Percentiles rank a stretch among this genome's conserved stretches.
phyloP scores from a whole-genome alignment of 2,888 invertebrate species.

The Leptinotarsa peninsularis region DNA sequence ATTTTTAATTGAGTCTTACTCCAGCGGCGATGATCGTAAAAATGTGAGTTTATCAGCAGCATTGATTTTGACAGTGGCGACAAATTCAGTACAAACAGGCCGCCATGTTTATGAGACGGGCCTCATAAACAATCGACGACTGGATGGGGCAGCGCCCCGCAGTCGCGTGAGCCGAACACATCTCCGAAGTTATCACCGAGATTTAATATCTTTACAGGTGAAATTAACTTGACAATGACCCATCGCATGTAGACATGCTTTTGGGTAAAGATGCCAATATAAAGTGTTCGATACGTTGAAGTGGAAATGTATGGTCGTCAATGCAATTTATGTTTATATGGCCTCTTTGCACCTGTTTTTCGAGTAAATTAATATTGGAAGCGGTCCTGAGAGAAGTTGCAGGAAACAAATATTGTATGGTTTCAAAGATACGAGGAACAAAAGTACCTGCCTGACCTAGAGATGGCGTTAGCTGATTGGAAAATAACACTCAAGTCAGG shows the following conservation, averaged over 20 bases:
- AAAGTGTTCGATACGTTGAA: neutral
- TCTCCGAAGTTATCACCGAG: slow-evolving; percentile 52
- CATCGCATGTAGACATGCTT: slow-evolving; percentile 49
- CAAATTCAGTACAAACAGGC: slow-evolving; percentile 63
- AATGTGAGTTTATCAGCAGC: slow-evolving; percentile 58
- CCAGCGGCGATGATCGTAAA: slow-evolving; percentile 54
- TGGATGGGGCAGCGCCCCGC: slow-evolving; percentile 59
- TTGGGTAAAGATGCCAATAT: slow-evolving; percentile 22
- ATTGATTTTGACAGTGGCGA: slow-evolving; percentile 62
- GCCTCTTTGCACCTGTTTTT: neutral
- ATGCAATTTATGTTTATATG: neutral
- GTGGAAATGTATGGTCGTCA: neutral
- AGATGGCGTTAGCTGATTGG: too few species aligned
- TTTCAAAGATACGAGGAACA: too few species aligned
- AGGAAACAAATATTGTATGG: too few species aligned
- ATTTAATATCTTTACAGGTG: slow-evolving; percentile 52
- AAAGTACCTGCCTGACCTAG: too few species aligned
- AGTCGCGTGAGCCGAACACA: slow-evolving; percentile 60
- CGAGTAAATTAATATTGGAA: too few species aligned
- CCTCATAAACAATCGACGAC: slow-evolving; percentile 57
- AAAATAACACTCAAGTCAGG: too few species aligned
- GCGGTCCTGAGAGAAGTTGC: too few species aligned
- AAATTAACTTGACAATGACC: slow-evolving; percentile 52
- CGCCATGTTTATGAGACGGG: slow-evolving; percentile 60
- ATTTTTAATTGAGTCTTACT: slow-evolving; percentile 60